These are phyloP conservation scores for Heliconius erato DNA, from an alignment of 2,888 invertebrate species.

Conservation along the genomic window DNA sequence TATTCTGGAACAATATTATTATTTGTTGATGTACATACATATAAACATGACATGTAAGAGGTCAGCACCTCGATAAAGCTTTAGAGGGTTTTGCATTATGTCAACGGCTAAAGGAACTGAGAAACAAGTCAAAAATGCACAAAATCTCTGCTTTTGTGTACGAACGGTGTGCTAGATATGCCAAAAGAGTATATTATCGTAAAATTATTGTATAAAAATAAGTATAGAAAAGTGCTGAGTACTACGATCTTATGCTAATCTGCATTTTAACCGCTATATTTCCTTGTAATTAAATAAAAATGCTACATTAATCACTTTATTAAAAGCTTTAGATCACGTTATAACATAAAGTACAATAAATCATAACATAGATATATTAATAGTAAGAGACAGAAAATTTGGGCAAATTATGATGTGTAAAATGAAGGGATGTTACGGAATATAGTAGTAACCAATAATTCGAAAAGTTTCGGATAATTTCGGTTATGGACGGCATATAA, in stretches of 20 bases:
- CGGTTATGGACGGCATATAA: neutral
- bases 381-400: neutral
- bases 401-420: conserved; percentile 3
- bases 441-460: neutral
- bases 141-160: conserved; percentile 53
- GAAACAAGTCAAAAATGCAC: conserved; percentile 49
- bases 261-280: neutral
- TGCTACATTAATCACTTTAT: neutral
- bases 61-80: conserved; percentile 42
- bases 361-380: neutral
- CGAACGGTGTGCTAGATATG: conserved; percentile 76
- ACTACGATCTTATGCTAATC: conserved; percentile 4
- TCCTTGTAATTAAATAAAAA: conserved; percentile 1
- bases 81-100: conserved; percentile 23
- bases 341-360: conserved; percentile 26
- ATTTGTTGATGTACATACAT: neutral
- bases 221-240: conserved; percentile 20
- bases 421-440: neutral
- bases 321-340: conserved; percentile 3
- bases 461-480: neutral
- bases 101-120: neutral
- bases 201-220: conserved; percentile 58
- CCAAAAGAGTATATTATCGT: conserved; percentile 67
- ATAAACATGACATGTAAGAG: conserved; percentile 35
- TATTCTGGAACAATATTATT: neutral